phyloP scores from a whole-genome alignment of 2,113 vertebrate species.

The Corvus cornix region DNA sequence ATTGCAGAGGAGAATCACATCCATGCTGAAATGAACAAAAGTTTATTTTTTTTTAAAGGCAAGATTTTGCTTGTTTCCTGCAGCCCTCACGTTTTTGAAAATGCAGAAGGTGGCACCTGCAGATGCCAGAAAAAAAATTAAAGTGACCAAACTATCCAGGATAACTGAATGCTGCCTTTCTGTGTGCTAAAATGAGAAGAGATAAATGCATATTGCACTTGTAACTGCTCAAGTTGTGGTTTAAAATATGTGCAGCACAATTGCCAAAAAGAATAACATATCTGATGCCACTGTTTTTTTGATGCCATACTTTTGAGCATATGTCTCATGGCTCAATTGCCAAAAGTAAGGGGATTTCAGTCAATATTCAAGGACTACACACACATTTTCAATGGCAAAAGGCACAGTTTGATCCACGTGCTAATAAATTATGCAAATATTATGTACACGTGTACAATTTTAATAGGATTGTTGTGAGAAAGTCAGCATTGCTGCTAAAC shows the following conservation, averaged over 20 bases:
- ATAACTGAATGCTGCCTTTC: slow-evolving; percentile 27
- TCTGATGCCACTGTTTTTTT: slow-evolving; percentile 32
- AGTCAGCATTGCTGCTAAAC: slow-evolving; percentile 54
- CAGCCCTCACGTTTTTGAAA: background rate
- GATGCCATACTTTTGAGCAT: slow-evolving; percentile 70
- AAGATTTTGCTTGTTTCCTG: background rate
- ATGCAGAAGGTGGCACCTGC: background rate
- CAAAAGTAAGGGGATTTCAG: slow-evolving; percentile 67
- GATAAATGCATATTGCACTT: slow-evolving; percentile 42
- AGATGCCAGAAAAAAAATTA: background rate
- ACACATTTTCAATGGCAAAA: slow-evolving; percentile 70
- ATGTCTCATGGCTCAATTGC: slow-evolving; percentile 68
- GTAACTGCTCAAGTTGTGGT: slow-evolving; percentile 49
- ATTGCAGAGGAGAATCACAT: background rate
- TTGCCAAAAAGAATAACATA: slow-evolving; percentile 56
- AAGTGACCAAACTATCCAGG: background rate
- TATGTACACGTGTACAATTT: slow-evolving; percentile 63
- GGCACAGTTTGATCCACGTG: slow-evolving; percentile 46
- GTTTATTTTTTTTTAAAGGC: background rate
- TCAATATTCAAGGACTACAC: slow-evolving; percentile 67
- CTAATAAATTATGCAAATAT: slow-evolving; percentile 72
- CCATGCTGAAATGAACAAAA: background rate
- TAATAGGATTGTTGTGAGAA: slow-evolving; percentile 63
- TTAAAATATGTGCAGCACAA: slow-evolving; percentile 48
- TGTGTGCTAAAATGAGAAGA: background rate